Evolutionary conservation across 2,113 vertebrate species (phyloP), one percentile per base, ranked within the genome.

Genomic region (Mobula hypostoma): DNA sequence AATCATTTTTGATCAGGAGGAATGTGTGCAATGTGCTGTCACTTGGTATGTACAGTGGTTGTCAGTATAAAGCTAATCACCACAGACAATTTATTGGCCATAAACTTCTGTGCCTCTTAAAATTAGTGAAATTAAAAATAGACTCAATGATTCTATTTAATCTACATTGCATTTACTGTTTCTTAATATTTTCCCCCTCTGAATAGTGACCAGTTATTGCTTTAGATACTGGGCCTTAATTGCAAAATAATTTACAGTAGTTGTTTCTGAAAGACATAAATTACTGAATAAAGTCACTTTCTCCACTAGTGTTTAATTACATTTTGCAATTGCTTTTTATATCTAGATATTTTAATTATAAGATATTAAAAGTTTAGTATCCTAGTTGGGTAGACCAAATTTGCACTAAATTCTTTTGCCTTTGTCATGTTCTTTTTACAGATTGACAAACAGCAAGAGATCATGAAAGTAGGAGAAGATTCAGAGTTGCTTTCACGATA

Each of bases 391-490:
- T 29, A 27, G 40, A 3, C 21, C 32, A 27, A 48, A 48, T 74
- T 76, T 56, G 11, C 11, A 92, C 17, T 68, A n/a, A 17, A 32
- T 95, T 70, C 94, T 95, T 79, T 72, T 61, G 94, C 96, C 97
- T 72, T 9, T 7, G 17, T 91, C 29, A 95, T 76, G 94, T 21
- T 56, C 80, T 94, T 95, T 90, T 83, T 76, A 94, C 96, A 97
- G 97, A 95, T 96, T 0, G 97, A 96, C 19, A 99, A 98, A 95
- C 96, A 27, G 0, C 95, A 96, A 79, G 98, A 99, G 96, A 99
- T 99, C 4, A 94, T 72, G 93, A 96, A 95, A 1, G 96, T 96
- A 0, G 98, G 98, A 95, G 96, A 97, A 19, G 95, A 97, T 77
- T 97, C 98, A 7, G 87, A 87, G 72, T 78, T 90, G 0, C 96